Evolutionary conservation across 2,888 invertebrate genomes (phyloP), one percentile per base, ranked within the genome.

Genomic region (Actias luna): DNA sequence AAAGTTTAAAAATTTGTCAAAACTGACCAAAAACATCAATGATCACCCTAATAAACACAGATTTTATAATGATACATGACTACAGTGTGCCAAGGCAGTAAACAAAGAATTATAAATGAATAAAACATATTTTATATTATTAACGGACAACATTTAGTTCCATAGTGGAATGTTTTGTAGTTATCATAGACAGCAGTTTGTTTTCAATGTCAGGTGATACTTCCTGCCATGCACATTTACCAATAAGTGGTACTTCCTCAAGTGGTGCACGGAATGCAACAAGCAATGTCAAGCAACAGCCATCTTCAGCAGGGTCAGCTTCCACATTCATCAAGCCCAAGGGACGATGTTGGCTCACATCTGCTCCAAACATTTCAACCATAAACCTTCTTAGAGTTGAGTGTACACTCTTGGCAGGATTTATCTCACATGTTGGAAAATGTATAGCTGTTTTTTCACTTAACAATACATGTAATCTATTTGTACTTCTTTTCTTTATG

Each of bases 181-280:
- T 94, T 67, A 97, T 93, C 71, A 96, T 93, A 25, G 94, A 86
- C 16, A 96, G 90, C 61, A 98, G 84, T 69, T 93, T 93, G 65
- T 95, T 95, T 60, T 96, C 96, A 39, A 96, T 85, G 55, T 95
- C 94, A 74, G 93, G 92, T 33, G 95, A 93, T 55, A 97, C 87
- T 86, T 98, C 97, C 73, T 97, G 96, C 98, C 98, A 98, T 16
- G 96, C 95, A 88, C 97, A 98, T 86, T 98, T 98, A 64, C 97
- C 97, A 78, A 96, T 96, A 5, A 97, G 94, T 12, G 96, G 95
- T 0, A 97, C 97, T 79, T 98, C 97, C 89, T 98, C 98, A 33
- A 98, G 88, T 0, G 98, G 96, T 36, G 96, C 94, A 69, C 97
- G 93, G 78, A 98, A 97, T 0, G 97, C 96, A 16, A 98, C 96